Evolutionary conservation across 2,888 invertebrate genomes (phyloP).

Genomic region (Myopa testacea): DNA sequence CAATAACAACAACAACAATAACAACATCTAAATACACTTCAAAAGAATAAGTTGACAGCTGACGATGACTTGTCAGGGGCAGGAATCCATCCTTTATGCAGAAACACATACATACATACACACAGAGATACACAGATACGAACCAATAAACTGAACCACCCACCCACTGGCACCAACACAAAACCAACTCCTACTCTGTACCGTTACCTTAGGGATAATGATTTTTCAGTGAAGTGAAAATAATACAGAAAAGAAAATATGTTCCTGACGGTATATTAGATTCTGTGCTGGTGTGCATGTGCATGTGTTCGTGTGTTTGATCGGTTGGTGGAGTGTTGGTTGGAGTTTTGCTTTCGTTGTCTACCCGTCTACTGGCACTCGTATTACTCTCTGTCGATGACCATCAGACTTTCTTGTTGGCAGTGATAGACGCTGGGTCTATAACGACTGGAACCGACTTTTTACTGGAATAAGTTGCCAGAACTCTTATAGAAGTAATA

Average conservation of each 20-base stretch:
- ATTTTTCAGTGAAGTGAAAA: constrained; percentile 64
- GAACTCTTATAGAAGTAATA: constrained; percentile 6
- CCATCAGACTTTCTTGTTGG: constrained; percentile 33
- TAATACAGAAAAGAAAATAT: constrained; percentile 48
- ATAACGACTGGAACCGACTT: neutral
- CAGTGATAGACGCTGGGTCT: constrained; percentile 32
- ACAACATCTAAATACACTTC: constrained; percentile 62
- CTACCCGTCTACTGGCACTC: constrained; percentile 20
- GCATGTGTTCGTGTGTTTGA: neutral
- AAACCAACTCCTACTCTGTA: constrained; percentile 14
- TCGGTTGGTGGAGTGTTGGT: neutral
- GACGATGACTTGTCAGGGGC: constrained; percentile 65
- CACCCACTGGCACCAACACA: constrained; percentile 21
- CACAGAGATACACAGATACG: constrained; percentile 26
- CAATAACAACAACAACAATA: constrained; percentile 48
- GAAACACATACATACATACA: constrained; percentile 41
- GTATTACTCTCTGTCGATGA: constrained; percentile 39
- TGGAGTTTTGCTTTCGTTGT: neutral
- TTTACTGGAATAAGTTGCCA: neutral
- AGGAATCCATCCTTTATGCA: constrained; percentile 61
- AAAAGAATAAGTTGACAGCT: constrained; percentile 66
- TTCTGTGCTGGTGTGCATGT: neutral
- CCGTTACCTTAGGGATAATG: constrained; percentile 60
- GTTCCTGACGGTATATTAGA: neutral
- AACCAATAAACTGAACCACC: neutral